Evolutionary conservation across 2,888 invertebrate genomes (phyloP).

Genomic region (Crematogaster levior): DNA sequence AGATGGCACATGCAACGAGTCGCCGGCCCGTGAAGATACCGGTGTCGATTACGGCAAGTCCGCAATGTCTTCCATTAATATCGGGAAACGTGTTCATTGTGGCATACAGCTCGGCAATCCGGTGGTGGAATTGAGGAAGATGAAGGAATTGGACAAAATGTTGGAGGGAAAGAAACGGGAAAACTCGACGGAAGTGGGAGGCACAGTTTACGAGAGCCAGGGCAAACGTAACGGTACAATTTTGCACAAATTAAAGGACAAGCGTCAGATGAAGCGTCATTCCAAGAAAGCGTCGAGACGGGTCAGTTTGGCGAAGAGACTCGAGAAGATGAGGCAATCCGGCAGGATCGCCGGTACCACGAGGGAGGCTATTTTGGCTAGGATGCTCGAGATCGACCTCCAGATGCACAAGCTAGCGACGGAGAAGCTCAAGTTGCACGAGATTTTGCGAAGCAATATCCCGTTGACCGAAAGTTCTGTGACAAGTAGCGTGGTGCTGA

Average conservation of each 20-base stretch:
- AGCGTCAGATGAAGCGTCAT: constrained; percentile 67
- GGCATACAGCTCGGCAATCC: not conserved
- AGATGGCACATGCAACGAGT: no score
- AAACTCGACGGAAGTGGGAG: not conserved
- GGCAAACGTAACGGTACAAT: not conserved
- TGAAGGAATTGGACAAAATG: not conserved
- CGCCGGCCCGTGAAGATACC: no score
- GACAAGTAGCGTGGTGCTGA: not conserved
- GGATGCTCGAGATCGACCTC: constrained; percentile 88
- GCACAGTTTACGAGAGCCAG: not conserved
- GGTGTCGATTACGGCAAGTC: not conserved
- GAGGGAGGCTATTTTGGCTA: constrained; percentile 83
- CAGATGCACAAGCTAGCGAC: constrained; percentile 87
- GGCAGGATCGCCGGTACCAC: not conserved
- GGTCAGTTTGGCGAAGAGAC: constrained; percentile 61
- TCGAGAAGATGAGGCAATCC: constrained; percentile 63
- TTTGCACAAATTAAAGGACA: constrained; percentile 73
- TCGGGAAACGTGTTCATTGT: not conserved
- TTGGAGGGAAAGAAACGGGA: not conserved
- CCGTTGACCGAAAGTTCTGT: not conserved
- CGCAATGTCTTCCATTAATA: accelerated
- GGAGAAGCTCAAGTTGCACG: constrained; percentile 88
- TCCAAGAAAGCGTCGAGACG: constrained; percentile 58
- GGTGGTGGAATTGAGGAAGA: constrained; percentile 6
- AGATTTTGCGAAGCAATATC: constrained; percentile 85